Conservation (phyloP, 2,113 vertebrate species). For the Scomber colias region DNA sequence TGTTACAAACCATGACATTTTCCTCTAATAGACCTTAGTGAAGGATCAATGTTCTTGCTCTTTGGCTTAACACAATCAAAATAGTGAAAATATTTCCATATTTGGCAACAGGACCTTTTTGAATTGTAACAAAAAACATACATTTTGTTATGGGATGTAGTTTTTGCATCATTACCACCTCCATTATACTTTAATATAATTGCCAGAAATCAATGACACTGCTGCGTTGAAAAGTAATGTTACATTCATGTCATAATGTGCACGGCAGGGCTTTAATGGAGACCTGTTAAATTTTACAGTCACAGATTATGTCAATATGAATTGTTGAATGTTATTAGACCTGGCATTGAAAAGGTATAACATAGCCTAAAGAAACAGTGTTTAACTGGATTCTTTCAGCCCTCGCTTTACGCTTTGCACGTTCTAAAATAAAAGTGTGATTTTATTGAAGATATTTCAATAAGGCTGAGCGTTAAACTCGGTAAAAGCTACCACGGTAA, state of each 20-base stretch:
- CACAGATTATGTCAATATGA: not conserved
- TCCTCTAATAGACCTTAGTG: too few species aligned
- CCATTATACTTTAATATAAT: too few species aligned
- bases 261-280: not conserved
- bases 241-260: not conserved
- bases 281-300: not conserved
- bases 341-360: not conserved
- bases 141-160: too few species aligned
- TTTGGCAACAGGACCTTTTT: not conserved
- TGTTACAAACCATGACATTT: not conserved
- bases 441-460: not conserved
- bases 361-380: not conserved
- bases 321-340: not conserved
- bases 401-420: not conserved
- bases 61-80: not conserved
- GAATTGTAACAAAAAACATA: not conserved
- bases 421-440: not conserved
- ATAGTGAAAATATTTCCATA: not conserved
- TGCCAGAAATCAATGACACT: too few species aligned
- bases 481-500: constrained; percentile 14
- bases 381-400: not conserved
- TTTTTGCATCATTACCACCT: too few species aligned
- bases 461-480: not conserved
- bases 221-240: too few species aligned
- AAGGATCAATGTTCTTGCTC: not conserved